A percentile compares a stretch with the other conserved stretches of the same genome.
These are phyloP conservation scores for Stylophora pistillata DNA, from an alignment of 64 coral and sea anemone genomes.

Conservation along the genomic window DNA sequence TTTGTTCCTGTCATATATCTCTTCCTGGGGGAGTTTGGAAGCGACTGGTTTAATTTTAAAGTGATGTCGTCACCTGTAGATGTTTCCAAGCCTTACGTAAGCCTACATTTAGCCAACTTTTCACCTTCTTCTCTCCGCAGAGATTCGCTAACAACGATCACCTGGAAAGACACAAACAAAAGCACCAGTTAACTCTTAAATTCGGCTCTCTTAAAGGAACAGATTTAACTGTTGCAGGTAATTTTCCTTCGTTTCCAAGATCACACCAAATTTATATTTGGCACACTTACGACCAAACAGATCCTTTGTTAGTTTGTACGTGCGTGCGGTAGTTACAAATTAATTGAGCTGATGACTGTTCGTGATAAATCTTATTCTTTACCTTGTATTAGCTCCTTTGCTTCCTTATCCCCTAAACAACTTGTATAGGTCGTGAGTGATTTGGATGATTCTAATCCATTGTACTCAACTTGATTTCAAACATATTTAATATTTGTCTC, in stretches of 20 bases:
- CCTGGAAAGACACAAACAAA: conserved; percentile 93
- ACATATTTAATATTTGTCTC: too few species aligned
- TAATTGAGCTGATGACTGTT: neutral
- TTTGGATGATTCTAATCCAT: too few species aligned
- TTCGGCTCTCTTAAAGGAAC: conserved; percentile 64
- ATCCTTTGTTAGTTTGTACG: too few species aligned
- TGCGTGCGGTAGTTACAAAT: neutral
- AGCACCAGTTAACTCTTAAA: conserved; percentile 88
- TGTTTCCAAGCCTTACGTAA: conserved; percentile 86
- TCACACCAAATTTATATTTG: neutral
- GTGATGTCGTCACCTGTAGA: conserved; percentile 89
- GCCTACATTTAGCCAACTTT: conserved; percentile 83
- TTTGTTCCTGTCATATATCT: conserved; percentile 57
- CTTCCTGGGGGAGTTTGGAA: conserved; percentile 73
- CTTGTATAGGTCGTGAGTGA: too few species aligned
- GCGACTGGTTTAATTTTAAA: conserved; percentile 89
- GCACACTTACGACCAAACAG: neutral
- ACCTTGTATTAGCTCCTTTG: too few species aligned
- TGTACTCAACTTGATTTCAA: too few species aligned
- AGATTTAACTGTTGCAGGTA: conserved; percentile 73
- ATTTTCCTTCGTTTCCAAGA: neutral
- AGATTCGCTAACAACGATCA: conserved; percentile 98
- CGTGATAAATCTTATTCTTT: too few species aligned
- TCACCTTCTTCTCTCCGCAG: conserved; percentile 66
- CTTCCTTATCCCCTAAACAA: too few species aligned